A percentile compares a stretch with the other conserved stretches of the same genome.
Conservation (phyloP, 2,113 vertebrate genomes). For the Calidris pygmaea region DNA sequence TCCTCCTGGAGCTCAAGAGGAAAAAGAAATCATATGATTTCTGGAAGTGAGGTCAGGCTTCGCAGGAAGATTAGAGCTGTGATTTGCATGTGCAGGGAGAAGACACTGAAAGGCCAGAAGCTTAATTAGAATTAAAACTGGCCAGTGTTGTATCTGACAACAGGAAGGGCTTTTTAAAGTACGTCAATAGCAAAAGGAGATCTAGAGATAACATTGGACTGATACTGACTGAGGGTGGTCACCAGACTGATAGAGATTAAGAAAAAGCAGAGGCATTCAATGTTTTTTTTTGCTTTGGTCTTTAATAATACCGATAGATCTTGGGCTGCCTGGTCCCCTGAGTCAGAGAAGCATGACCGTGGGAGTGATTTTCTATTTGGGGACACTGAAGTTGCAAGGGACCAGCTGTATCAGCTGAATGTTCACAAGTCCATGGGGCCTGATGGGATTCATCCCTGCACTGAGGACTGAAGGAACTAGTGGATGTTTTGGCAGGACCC, state of each 20-base stretch:
- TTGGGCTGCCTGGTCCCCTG: neutral
- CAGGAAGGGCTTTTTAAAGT: neutral
- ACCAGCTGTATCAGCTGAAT: neutral
- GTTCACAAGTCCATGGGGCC: neutral
- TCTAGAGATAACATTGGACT: neutral
- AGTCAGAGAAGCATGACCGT: rapidly evolving
- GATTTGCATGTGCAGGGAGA: neutral
- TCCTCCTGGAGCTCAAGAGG: neutral
- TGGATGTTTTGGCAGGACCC: neutral
- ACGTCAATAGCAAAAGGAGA: rapidly evolving
- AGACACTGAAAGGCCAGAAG: neutral
- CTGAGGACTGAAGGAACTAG: neutral
- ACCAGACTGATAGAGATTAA: neutral
- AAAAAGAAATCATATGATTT: neutral
- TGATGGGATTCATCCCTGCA: neutral
- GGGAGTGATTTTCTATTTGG: neutral
- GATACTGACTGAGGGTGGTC: neutral
- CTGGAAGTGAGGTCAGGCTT: neutral
- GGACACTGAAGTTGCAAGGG: neutral
- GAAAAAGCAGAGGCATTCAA: neutral
- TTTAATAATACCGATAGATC: neutral
- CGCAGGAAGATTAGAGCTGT: neutral
- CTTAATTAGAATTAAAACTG: neutral
- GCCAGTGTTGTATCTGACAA: neutral
- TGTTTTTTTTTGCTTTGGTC: neutral